Base-by-base conservation (phyloP, 1,140 invertebrate species). In the Anagrus nilaparvatae region DNA sequence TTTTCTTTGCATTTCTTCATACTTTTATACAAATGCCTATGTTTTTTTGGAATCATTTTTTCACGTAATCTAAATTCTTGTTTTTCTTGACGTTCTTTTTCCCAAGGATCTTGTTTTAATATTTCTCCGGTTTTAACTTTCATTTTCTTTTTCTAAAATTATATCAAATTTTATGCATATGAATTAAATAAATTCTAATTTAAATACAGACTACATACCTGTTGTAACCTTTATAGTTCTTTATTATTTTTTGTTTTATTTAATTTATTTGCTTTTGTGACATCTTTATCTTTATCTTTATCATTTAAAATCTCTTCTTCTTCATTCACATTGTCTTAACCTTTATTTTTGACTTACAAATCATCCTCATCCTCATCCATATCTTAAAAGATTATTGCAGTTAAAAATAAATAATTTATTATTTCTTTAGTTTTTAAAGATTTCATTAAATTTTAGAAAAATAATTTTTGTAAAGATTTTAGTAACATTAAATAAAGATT, bases 31-130 rank as follows among this genome's bases (percentile, higher is more conserved):
- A 98, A 69, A 49, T 88, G 81, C 46, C 81, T 79, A 59, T 96
- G 83, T 54, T 96, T 96, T 58, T 94, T 96, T 18, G 87, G 84
- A 10, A 99, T 87, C 81, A 97, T 92, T 73, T 95, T 92, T 50
- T 95, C 92, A 21, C 89, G 76, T 17, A 99, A 69, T 52, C 84
- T 79, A 54, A 82, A 87, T 47, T 94, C 90, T 59, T 97, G 91
- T 29, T 81, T 84, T 43, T 82, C 80, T 57, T 86, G 78, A 46
- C 77, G 77, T 47, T 77, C 74, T 40, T 80, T 73, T 42, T 81
- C 76, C 51, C 77, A 78, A 19, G 82, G 75, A 65, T 87, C 74
- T 46, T 82, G 79, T 51, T 80, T 79, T 44, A 77, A 71, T 1
- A 87, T 59, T 50, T 81, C 74, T 17, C 87, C 87, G 32, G 73